Conservation (phyloP, 2,888 invertebrate species). For the Drosophila pseudotakahashii region DNA sequence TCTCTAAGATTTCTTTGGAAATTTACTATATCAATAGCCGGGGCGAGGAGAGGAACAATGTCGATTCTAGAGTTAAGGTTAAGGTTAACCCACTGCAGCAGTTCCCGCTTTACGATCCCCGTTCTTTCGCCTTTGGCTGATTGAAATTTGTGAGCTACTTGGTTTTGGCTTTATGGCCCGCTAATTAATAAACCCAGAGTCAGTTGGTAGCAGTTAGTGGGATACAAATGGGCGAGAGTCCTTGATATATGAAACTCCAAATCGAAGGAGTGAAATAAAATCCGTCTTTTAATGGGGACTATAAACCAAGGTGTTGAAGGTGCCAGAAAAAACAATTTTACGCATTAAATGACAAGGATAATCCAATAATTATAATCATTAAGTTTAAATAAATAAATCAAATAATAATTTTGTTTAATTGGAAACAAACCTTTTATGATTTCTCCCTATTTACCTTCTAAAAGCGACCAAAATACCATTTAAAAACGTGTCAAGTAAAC, state of each 20-base stretch:
- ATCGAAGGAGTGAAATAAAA: constrained; percentile 8
- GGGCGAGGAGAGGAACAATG: constrained; percentile 52
- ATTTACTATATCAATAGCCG: constrained; percentile 74
- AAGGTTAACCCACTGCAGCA: constrained; percentile 27
- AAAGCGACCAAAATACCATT: background rate
- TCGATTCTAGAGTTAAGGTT: constrained; percentile 58
- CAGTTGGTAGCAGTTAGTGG: constrained; percentile 17
- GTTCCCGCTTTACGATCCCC: constrained; percentile 32
- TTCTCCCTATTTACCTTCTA: background rate
- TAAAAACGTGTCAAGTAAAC: constrained; percentile 15
- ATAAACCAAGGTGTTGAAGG: constrained; percentile 1
- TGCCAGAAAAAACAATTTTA: background rate
- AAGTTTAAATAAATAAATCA: too few species aligned
- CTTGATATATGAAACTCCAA: constrained; percentile 9
- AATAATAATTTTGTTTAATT: too few species aligned
- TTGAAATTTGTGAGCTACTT: constrained; percentile 76
- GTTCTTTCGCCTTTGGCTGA: constrained; percentile 39
- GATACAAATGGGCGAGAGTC: constrained; percentile 7
- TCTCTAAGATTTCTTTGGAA: constrained; percentile 77
- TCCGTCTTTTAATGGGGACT: background rate
- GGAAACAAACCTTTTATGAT: background rate
- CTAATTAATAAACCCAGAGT: constrained; percentile 62
- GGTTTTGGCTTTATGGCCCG: constrained; percentile 73
- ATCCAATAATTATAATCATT: too few species aligned
- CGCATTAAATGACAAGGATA: too few species aligned